Evolutionary conservation across 2,888 invertebrate species (phyloP).

Genomic region (Leptogaster cylindrica): DNA sequence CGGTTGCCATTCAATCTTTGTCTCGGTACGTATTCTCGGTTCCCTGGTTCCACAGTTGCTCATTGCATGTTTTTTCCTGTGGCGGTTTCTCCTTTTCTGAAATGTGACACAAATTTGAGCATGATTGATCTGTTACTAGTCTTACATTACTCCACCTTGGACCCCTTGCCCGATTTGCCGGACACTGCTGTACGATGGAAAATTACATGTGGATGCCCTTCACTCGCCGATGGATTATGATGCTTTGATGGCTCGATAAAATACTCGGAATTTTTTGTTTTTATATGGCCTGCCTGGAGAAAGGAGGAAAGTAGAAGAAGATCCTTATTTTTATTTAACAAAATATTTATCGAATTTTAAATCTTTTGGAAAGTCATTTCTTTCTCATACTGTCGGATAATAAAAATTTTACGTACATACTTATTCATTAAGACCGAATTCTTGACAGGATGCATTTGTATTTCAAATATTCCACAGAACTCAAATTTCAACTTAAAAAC

Average conservation of each 20-base stretch:
- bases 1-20: slow-evolving; percentile 69
- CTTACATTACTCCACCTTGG: background rate
- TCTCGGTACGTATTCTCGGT: slow-evolving; percentile 64
- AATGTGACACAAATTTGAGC: background rate
- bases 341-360: too few relatives aligned
- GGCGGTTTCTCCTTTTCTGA: slow-evolving; percentile 57
- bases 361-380: too few relatives aligned
- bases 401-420: too few relatives aligned
- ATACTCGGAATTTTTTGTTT: slow-evolving; percentile 71
- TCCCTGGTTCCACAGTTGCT: slow-evolving; percentile 67
- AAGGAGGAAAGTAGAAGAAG: too few relatives aligned
- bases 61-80: slow-evolving; percentile 59
- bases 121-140: slow-evolving; percentile 2
- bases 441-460: too few relatives aligned
- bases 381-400: too few relatives aligned
- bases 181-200: slow-evolving; percentile 72
- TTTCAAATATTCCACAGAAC: too few relatives aligned
- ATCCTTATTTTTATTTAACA: too few relatives aligned
- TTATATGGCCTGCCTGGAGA: slow-evolving; percentile 71
- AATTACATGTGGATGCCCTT: slow-evolving; percentile 71
- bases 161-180: too few relatives aligned
- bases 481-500: too few relatives aligned
- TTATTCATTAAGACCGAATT: too few relatives aligned
- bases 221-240: slow-evolving; percentile 56
- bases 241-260: slow-evolving; percentile 75